Evolutionary conservation across 2,797 vertebrate species (phyloP).

Genomic region (Typhlichthys subterraneus): DNA sequence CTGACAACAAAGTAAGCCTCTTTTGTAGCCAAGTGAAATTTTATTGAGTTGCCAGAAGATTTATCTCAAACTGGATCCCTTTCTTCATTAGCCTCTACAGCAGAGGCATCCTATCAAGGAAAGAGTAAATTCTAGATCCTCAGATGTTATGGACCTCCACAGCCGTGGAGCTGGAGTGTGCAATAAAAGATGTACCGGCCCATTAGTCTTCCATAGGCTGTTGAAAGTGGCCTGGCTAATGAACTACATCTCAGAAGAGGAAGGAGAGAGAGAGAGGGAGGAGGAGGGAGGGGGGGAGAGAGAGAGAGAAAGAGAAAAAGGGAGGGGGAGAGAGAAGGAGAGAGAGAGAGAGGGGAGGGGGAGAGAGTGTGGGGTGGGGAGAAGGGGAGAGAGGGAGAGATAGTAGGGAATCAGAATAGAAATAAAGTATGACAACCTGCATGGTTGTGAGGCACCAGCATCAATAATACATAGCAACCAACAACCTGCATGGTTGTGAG

Average conservation of each 20-base stretch:
- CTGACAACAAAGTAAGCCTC: conserved; percentile 43
- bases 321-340: not conserved
- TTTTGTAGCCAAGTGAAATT: conserved; percentile 48
- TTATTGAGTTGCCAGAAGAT: conserved; percentile 61
- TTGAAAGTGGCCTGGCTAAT: conserved; percentile 72
- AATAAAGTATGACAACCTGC: conserved; percentile 1
- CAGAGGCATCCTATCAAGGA: conserved; percentile 50
- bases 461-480: conserved; percentile 7
- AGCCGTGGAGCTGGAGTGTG: conserved; percentile 55
- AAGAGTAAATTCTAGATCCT: conserved; percentile 66
- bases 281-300: conserved; percentile 26
- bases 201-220: conserved; percentile 70
- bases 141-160: conserved; percentile 63
- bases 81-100: conserved; percentile 58
- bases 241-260: conserved; percentile 64
- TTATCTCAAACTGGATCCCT: conserved; percentile 69
- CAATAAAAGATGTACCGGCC: conserved; percentile 70
- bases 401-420: conserved; percentile 17
- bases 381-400: conserved; percentile 45
- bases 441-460: conserved; percentile 2
- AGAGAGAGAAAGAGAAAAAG: conserved; percentile 7
- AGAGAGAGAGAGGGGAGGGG: not conserved
- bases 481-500: not conserved
- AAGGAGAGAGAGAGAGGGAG: conserved; percentile 29
- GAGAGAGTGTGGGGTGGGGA: not conserved